These are phyloP conservation scores for Setipinna tenuifilis DNA, from an alignment of 2,797 vertebrate genomes.

Conservation along the genomic window DNA sequence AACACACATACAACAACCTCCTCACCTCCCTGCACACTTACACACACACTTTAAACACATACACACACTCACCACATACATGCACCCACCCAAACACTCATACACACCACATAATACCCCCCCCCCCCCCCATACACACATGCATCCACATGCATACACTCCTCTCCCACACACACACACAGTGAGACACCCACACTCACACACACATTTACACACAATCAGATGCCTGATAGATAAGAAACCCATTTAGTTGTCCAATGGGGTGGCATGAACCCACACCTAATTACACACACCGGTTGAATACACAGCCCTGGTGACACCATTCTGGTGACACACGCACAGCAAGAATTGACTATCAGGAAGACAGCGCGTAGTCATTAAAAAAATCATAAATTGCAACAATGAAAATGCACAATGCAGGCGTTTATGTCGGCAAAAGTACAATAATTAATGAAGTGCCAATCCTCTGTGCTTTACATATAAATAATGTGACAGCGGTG, in stretches of 20 bases:
- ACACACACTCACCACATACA: too few relatives aligned
- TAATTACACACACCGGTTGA: constrained; percentile 31
- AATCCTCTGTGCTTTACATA: not conserved
- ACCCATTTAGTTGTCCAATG: constrained; percentile 11
- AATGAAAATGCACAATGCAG: constrained; percentile 11
- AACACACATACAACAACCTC: not conserved
- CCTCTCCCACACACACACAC: not conserved
- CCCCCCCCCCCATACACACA: not conserved
- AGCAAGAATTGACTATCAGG: constrained; percentile 49
- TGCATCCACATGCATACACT: not conserved
- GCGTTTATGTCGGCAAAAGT: constrained; percentile 59
- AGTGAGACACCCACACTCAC: not conserved
- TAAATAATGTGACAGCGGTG: not conserved
- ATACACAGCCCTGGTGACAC: not conserved
- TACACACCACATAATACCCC: not conserved
- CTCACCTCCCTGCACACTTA: not conserved
- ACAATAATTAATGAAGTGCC: constrained; percentile 48
- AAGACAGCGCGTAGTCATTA: constrained; percentile 59
- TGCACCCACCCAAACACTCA: not conserved
- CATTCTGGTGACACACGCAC: constrained; percentile 36
- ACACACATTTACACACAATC: not conserved
- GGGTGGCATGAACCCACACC: constrained; percentile 6
- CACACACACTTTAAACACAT: too few relatives aligned
- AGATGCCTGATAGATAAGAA: constrained; percentile 30
- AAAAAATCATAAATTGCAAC: constrained; percentile 47